phyloP scores from a whole-genome alignment of 2,113 vertebrate genomes.

The Sorex fumeus region DNA sequence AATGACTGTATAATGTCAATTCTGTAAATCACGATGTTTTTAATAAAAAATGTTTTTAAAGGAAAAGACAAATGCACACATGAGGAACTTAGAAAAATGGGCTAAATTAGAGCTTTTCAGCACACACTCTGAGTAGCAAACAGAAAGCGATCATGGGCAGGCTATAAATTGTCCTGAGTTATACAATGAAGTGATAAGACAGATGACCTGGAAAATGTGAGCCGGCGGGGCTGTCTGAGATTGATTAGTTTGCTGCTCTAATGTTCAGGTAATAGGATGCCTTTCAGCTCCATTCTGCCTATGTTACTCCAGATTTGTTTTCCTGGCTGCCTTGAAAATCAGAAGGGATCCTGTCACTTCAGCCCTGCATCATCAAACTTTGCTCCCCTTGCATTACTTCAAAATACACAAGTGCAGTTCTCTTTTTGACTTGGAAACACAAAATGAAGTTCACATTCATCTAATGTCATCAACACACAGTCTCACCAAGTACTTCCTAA shows the following conservation, averaged over 20 bases:
- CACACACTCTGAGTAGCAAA: constrained; percentile 56
- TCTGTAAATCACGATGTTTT: too few relatives aligned
- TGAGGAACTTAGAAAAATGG: constrained; percentile 43
- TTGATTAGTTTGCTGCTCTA: constrained; percentile 53
- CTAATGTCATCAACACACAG: not conserved
- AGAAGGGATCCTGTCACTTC: not conserved
- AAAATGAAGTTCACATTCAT: not conserved
- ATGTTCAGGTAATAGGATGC: constrained; percentile 57
- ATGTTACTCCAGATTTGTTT: constrained; percentile 65
- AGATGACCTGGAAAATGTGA: constrained; percentile 85
- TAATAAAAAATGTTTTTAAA: too few relatives aligned
- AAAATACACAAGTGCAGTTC: not conserved
- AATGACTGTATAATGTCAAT: too few relatives aligned
- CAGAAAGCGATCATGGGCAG: constrained; percentile 63
- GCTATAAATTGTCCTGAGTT: constrained; percentile 78
- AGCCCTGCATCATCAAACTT: not conserved
- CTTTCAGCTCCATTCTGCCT: constrained; percentile 58
- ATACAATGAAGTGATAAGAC: constrained; percentile 79
- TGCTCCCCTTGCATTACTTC: not conserved
- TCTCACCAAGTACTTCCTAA: constrained; percentile 45
- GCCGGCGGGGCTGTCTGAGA: constrained; percentile 66
- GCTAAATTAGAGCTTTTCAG: constrained; percentile 62
- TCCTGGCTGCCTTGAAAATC: constrained; percentile 53
- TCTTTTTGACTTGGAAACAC: not conserved
- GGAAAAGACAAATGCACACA: constrained; percentile 13